phyloP scores from a whole-genome alignment of 2,888 invertebrate species.

The Hydroisotoma schaefferi region DNA sequence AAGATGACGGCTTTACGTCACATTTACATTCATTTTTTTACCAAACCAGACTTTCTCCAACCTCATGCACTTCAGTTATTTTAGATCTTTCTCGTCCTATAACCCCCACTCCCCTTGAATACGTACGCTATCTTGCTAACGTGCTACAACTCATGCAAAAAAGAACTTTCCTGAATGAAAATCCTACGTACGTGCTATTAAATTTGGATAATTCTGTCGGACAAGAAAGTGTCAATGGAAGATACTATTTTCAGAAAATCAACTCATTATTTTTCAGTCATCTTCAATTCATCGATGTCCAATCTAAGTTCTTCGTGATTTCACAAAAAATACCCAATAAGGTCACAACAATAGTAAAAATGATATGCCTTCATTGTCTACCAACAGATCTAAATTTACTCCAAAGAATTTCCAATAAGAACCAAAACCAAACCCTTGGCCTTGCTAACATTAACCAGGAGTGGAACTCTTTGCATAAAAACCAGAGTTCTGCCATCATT shows the following conservation, averaged over 20 bases:
- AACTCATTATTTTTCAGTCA: neutral
- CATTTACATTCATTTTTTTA: too few relatives aligned
- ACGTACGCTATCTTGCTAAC: too few relatives aligned
- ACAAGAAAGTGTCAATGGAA: neutral
- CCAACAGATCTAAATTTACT: neutral
- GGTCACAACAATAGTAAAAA: too few relatives aligned
- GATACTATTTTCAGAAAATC: neutral
- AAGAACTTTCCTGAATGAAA: neutral
- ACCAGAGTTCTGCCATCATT: neutral
- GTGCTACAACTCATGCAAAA: neutral
- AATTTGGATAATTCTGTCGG: neutral
- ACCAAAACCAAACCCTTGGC: neutral
- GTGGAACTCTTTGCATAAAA: neutral
- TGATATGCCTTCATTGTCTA: neutral
- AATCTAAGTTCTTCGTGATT: neutral
- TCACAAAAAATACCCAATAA: neutral
- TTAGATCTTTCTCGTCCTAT: too few relatives aligned
- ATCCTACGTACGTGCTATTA: neutral
- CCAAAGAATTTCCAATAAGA: too few relatives aligned
- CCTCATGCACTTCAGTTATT: neutral
- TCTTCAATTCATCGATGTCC: neutral
- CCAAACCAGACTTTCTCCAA: neutral
- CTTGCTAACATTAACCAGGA: neutral
- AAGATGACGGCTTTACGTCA: too few relatives aligned
- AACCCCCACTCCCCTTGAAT: too few relatives aligned